Evolutionary conservation across 2,888 invertebrate genomes (phyloP), one percentile per base, ranked within the genome.

Genomic region (Enchytraeus crypticus): DNA sequence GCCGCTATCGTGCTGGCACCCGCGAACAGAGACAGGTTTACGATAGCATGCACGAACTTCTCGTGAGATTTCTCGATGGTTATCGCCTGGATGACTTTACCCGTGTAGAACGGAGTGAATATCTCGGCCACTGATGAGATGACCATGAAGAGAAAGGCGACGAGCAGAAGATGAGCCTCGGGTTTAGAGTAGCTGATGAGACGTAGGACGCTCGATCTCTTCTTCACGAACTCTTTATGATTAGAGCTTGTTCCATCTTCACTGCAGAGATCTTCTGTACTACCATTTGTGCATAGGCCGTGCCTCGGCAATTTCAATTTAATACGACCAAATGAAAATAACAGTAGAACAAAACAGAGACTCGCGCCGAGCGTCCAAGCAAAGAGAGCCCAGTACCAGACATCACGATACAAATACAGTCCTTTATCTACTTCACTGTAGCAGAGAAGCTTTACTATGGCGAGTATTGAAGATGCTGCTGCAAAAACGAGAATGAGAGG

Each of bases 101-200:
- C 75, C 0, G 79, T 79, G 67, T 74, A 80, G 69, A 71, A 80
- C 5, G 80, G 79, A 2, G 78, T 74, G 68, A 80, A 80, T 53
- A 80, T 77, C 56, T 78, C 72, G 38, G 78, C 78, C 73, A 66
- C 63, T 23, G 74, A 63, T n/a, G 65, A 63, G n/a, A 65, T 5
- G 2, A 51, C 26, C 63, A 66, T 56, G 65, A 66, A 66, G 21
- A 63, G 4, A 18, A 65, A 70, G 5, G 70, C 74, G 14, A 63
- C 33, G 1, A 62, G 5, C 30, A 73, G 54, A 23, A 68, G 64
- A 5, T 53, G 63, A 59, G 65, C 58, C 60, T 74, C 74, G 14
- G 71, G 69, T 53, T 61, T 64, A 3, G 73, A 72, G 51, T 70
- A 69, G 23, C 66, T 60, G 18, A 74, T 58, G 27, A 74, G 59